phyloP scores from a whole-genome alignment of 2,888 invertebrate species.

The Laothoe populi region DNA sequence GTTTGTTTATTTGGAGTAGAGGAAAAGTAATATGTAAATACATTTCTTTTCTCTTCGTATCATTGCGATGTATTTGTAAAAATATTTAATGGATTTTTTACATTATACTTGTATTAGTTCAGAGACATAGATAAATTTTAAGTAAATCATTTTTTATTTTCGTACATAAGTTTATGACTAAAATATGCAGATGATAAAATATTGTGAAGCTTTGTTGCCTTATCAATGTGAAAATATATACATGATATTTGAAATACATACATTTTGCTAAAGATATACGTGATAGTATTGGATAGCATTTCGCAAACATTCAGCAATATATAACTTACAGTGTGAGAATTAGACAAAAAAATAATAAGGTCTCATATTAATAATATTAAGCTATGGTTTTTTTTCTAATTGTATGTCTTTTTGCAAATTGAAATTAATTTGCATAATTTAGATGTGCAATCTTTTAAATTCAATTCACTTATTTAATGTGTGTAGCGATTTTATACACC shows the following conservation, averaged over 20 bases:
- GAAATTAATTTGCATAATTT: neutral
- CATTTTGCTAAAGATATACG: constrained; percentile 2
- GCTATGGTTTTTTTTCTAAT: neutral
- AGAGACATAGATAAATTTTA: too few relatives aligned
- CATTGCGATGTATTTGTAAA: too few relatives aligned
- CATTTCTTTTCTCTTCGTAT: too few relatives aligned
- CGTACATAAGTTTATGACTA: neutral
- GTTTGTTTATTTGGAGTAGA: too few relatives aligned
- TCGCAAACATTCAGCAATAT: neutral
- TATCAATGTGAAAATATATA: constrained; percentile 6
- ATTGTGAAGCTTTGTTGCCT: constrained; percentile 5
- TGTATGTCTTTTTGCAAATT: neutral
- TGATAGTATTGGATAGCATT: neutral
- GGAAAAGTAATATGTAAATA: too few relatives aligned
- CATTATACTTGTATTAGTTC: too few relatives aligned
- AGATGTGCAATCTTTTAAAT: neutral
- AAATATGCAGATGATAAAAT: neutral
- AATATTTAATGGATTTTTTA: too few relatives aligned
- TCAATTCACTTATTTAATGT: neutral
- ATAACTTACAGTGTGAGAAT: neutral
- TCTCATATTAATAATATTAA: neutral
- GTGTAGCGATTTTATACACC: neutral
- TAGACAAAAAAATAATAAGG: neutral
- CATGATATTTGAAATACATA: neutral
- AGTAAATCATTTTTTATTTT: neutral